Percentiles rank a stretch among this genome's conserved stretches.
Conservation (phyloP, 1,140 invertebrate species). For the Dreissena polymorpha region DNA sequence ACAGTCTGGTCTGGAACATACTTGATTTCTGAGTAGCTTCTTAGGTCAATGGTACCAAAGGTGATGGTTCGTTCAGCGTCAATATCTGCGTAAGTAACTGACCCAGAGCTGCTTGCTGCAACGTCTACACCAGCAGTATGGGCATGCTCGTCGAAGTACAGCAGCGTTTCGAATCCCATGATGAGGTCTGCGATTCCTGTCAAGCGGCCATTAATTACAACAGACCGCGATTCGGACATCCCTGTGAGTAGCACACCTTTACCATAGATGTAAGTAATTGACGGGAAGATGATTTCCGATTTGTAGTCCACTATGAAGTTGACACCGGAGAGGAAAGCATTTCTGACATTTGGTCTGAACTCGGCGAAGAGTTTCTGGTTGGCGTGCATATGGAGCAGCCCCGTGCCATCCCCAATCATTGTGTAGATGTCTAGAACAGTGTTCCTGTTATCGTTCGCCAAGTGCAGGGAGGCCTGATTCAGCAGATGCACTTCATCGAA, state of each 20-base stretch:
- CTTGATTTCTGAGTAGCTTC: conserved; percentile 63
- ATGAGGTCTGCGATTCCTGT: conserved; percentile 65
- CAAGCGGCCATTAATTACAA: conserved; percentile 60
- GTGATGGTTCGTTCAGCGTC: conserved; percentile 57
- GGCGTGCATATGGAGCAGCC: conserved; percentile 65
- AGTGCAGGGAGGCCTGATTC: conserved; percentile 62
- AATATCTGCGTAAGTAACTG: background rate
- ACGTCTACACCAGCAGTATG: conserved; percentile 62
- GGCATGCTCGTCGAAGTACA: conserved; percentile 59
- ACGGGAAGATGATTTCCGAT: conserved; percentile 64
- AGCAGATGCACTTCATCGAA: conserved; percentile 70
- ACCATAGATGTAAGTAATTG: conserved; percentile 67
- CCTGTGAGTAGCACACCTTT: conserved; percentile 55
- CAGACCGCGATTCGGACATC: conserved; percentile 57
- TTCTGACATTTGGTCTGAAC: conserved; percentile 59
- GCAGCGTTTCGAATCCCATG: conserved; percentile 60
- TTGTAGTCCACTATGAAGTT: conserved; percentile 67
- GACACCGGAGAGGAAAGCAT: conserved; percentile 65
- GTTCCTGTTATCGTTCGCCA: conserved; percentile 46
- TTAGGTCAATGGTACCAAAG: conserved; percentile 68
- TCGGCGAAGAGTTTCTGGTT: conserved; percentile 63
- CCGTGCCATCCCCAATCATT: conserved; percentile 64
- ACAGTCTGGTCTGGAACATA: conserved; percentile 64
- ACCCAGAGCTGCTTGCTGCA: background rate
- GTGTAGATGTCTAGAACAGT: conserved; percentile 59